phyloP scores from a whole-genome alignment of 2,888 invertebrate species.

The Pocota personata region DNA sequence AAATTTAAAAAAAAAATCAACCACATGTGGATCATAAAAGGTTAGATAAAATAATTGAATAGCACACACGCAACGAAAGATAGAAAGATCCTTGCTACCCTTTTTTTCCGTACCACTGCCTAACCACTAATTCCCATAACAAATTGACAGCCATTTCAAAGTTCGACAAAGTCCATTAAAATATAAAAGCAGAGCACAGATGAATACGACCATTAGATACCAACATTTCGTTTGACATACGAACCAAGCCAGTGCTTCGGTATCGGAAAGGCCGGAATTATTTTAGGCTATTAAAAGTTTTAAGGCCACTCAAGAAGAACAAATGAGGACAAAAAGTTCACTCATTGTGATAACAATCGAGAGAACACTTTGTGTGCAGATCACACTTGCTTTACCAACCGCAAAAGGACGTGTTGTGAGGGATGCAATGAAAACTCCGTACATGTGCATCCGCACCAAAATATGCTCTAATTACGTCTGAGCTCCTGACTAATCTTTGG shows the following conservation, averaged over 20 bases:
- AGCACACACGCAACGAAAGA: too few relatives aligned
- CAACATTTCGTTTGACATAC: background rate
- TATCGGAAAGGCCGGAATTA: slow-evolving; percentile 23
- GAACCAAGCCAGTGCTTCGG: background rate
- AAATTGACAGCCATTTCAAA: slow-evolving; percentile 40
- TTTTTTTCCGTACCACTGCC: background rate
- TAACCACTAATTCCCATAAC: slow-evolving; percentile 15
- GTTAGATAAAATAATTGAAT: too few relatives aligned
- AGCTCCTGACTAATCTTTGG: slow-evolving; percentile 38
- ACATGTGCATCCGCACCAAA: slow-evolving; percentile 36
- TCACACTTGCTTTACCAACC: slow-evolving; percentile 4
- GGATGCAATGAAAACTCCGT: background rate
- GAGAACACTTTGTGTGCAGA: slow-evolving; percentile 36
- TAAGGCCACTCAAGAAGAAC: slow-evolving; percentile 42
- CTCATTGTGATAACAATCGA: slow-evolving; percentile 59
- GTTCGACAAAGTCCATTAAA: slow-evolving; percentile 56
- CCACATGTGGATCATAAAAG: too few relatives aligned
- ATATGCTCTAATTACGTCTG: slow-evolving; percentile 24
- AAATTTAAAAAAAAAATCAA: too few relatives aligned
- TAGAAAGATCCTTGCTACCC: background rate
- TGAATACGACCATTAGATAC: slow-evolving; percentile 14
- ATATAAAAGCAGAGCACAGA: slow-evolving; percentile 34
- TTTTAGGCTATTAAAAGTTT: slow-evolving; percentile 60
- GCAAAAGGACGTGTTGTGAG: background rate
- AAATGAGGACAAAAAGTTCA: slow-evolving; percentile 46